Evolutionary conservation across 2,888 invertebrate genomes (phyloP), one percentile per base, ranked within the genome.

Genomic region (Patella ulyssiponensis): DNA sequence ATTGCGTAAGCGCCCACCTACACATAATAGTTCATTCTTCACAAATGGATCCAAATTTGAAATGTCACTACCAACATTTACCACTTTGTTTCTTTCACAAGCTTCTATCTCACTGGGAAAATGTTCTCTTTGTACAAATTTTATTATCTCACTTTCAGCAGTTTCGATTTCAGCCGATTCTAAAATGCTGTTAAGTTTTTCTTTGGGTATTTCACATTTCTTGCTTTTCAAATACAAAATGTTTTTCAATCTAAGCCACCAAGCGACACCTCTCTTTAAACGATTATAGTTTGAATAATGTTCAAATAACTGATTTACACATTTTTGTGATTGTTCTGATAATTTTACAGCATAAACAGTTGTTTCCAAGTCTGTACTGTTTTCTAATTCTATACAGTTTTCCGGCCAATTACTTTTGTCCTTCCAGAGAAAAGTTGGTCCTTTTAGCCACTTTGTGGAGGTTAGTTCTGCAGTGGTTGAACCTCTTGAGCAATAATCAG

Each of bases 1-100:
- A 4, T 17, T 51, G 3, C 20, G 17, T 12, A 77, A 27, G 3
- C 77, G 53, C 15, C 77, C 73, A 5, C 73, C 75, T 2, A 69
- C 70, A n/a, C 70, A 2, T 20, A 75, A n/a, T 70, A 69, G 9
- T n/a, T 23, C 75, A 20, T 72, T n/a, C 17, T 12, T 15, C 3
- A 53, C 17, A 5, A 72, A 33, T n/a, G 72, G 53, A 51, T 72
- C 72, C 4, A 72, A 54, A 20, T 53, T 53, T 15, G 23, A n/a
- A 51, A 73, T 7, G n/a, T 73, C 53, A 23, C 23, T 73, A 54
- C 23, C 17, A 54, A 73, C 17, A 54, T 53, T 52, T 53, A 52
- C 73, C 3, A 20, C 20, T 20, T 20, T 23, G 51, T 27, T 15
- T 52, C 53, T 44, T 72, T 72, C 17, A 12, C 51, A 53, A 14